Percentiles rank a stretch among this genome's conserved stretches.
These are phyloP conservation scores for Peromyscus melanophrys DNA, from an alignment of 2,797 vertebrate genomes.

Conservation along the genomic window DNA sequence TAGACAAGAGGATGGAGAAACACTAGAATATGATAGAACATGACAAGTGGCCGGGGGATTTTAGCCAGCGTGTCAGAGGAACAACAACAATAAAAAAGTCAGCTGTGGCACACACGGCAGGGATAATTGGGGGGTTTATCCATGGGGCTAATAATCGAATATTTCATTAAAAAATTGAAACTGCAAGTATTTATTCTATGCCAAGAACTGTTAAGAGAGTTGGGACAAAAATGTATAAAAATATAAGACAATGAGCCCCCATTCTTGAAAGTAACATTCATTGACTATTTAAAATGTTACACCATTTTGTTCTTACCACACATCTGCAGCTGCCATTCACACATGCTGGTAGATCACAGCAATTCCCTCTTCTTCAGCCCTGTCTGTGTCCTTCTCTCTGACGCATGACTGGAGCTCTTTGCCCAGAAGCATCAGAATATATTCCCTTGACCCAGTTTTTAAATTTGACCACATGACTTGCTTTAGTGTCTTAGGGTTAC, in stretches of 20 bases:
- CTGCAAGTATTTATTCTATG: not conserved
- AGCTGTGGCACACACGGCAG: not conserved
- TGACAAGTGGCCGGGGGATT: not conserved
- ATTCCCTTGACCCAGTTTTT: not conserved
- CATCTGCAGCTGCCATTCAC: not conserved
- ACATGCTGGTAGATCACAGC: not conserved
- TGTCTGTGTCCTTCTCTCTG: not conserved
- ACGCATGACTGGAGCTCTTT: not conserved
- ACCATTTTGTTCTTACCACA: not conserved
- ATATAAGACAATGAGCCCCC: not conserved
- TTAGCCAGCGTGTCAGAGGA: not conserved
- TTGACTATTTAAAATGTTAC: not conserved
- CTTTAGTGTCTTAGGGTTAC: not conserved
- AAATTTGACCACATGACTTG: not conserved
- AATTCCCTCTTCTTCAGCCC: not conserved
- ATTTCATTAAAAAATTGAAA: not conserved
- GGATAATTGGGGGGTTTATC: not conserved
- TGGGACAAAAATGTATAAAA: slow-evolving; percentile 8
- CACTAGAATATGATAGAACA: not conserved
- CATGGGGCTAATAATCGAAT: not conserved
- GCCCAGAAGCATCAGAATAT: not conserved
- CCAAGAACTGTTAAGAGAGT: not conserved
- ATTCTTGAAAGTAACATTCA: not conserved
- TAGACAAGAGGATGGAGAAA: not conserved
- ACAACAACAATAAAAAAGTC: not conserved